A percentile compares a stretch with the other conserved stretches of the same genome.
Evolutionary conservation across 2,113 vertebrate species (phyloP).

Genomic region (Centropus unirufus): DNA sequence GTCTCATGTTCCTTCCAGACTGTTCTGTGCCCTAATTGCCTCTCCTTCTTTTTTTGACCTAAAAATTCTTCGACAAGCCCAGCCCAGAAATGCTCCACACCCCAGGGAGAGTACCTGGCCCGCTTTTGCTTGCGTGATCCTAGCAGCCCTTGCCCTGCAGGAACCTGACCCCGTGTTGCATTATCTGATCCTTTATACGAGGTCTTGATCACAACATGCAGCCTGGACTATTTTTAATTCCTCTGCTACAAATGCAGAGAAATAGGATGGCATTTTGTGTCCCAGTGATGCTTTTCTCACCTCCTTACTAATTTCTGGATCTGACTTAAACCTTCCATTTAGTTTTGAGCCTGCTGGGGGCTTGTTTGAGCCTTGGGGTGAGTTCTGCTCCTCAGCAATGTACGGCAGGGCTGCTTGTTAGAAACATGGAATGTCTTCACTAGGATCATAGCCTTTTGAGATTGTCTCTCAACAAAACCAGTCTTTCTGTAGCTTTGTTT

Average conservation of each 20-base stretch:
- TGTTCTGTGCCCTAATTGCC: constrained; percentile 33
- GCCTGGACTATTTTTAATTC: not conserved
- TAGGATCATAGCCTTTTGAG: not conserved
- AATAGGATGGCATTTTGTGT: constrained; percentile 6
- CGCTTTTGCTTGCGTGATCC: not conserved
- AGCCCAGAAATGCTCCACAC: not conserved
- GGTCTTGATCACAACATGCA: not conserved
- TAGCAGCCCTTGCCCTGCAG: not conserved
- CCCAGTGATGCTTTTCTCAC: constrained; percentile 16
- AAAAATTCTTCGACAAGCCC: not conserved
- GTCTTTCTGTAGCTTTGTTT: not conserved
- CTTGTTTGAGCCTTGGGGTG: not conserved
- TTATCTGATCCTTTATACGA: not conserved
- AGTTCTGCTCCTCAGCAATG: not conserved
- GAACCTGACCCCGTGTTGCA: not conserved
- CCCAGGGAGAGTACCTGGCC: constrained; percentile 13
- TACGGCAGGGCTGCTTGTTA: not conserved
- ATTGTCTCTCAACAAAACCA: not conserved
- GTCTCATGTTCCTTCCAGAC: not conserved
- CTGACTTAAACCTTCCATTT: not conserved
- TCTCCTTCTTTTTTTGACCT: constrained; percentile 36
- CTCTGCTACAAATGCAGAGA: not conserved
- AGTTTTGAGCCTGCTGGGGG: not conserved
- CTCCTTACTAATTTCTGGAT: constrained; percentile 25
- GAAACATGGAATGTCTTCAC: not conserved